These are phyloP conservation scores for Macquaria australasica DNA, from an alignment of 2,113 vertebrate species.

Conservation along the genomic window DNA sequence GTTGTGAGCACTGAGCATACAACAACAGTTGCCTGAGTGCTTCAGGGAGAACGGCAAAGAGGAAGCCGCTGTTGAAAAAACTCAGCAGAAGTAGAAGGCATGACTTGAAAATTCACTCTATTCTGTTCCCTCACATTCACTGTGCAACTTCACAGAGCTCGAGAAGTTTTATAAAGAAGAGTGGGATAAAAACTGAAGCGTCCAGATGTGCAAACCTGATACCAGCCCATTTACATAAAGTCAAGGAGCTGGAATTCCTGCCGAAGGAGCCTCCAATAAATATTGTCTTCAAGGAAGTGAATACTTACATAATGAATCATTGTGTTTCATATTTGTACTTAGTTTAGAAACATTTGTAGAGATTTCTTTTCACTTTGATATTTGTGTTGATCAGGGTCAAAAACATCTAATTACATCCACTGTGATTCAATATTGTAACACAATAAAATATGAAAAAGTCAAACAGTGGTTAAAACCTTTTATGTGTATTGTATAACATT, in stretches of 20 bases:
- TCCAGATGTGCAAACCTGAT: background rate
- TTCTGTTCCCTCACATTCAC: conserved; percentile 7
- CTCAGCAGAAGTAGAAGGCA: background rate
- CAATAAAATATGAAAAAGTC: background rate
- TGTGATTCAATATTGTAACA: background rate
- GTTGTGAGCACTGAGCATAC: conserved; percentile 29
- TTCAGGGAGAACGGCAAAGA: conserved; percentile 13
- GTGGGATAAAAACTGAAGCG: background rate
- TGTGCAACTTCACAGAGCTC: background rate
- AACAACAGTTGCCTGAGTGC: conserved; percentile 10
- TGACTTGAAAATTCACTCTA: conserved; percentile 8
- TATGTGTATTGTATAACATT: background rate
- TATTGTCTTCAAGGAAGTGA: background rate
- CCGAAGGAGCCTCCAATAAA: background rate
- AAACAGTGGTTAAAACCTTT: background rate
- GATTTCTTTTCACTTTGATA: background rate
- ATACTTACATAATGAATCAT: background rate
- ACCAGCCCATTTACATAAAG: background rate
- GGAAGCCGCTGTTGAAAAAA: conserved; percentile 19
- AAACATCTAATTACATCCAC: background rate
- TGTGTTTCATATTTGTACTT: background rate
- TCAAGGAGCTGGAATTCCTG: background rate
- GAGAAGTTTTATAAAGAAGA: background rate
- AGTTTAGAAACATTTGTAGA: background rate
- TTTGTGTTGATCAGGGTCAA: background rate